A percentile compares a stretch with the other conserved stretches of the same genome.
phyloP scores from a whole-genome alignment of 2,888 invertebrate species.

The Keiferia lycopersicella region DNA sequence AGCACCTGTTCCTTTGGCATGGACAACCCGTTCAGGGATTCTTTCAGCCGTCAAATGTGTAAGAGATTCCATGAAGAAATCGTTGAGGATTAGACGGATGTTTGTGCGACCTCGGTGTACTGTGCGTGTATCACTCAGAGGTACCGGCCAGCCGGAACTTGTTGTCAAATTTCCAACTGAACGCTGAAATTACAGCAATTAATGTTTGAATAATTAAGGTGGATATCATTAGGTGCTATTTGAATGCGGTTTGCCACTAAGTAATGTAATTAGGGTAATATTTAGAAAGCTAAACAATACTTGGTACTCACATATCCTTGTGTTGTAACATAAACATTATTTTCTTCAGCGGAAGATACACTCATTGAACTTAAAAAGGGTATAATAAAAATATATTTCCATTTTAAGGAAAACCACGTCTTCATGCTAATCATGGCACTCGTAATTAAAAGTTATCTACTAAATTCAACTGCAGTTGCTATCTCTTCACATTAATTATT shows the following conservation, averaged over 20 bases:
- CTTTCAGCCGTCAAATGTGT: slow-evolving; percentile 92
- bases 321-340: not conserved
- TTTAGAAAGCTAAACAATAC: too few relatives aligned
- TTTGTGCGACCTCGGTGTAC: slow-evolving; percentile 81
- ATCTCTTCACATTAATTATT: too few relatives aligned
- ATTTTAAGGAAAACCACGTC: not conserved
- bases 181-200: slow-evolving; percentile 8
- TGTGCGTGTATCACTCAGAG: slow-evolving; percentile 85
- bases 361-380: not conserved
- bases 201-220: not conserved
- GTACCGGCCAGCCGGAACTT: slow-evolving; percentile 78
- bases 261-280: too few relatives aligned
- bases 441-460: too few relatives aligned
- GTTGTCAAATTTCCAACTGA: slow-evolving; percentile 8
- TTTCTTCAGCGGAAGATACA: not conserved
- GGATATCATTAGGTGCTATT: too few relatives aligned
- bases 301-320: not conserved
- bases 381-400: not conserved
- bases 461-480: too few relatives aligned
- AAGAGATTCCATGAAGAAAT: slow-evolving; percentile 86
- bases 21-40: slow-evolving; percentile 94
- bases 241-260: too few relatives aligned
- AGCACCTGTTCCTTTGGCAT: slow-evolving; percentile 95
- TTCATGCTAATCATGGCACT: not conserved
- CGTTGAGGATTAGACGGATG: slow-evolving; percentile 88